Evolutionary conservation across 2,113 vertebrate species (phyloP).

Genomic region (Rhinichthys klamathensis): DNA sequence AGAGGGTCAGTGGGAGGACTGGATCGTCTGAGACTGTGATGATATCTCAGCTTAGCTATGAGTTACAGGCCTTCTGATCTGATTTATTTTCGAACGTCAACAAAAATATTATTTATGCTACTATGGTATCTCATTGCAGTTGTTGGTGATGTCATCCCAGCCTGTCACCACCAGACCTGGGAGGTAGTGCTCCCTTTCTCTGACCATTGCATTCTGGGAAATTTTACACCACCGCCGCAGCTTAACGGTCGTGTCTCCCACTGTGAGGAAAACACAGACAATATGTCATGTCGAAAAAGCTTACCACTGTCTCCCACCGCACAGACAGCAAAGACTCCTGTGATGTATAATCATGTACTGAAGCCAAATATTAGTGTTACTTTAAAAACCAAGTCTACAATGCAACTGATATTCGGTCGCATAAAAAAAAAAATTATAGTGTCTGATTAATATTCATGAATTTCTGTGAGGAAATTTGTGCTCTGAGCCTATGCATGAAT

Average conservation of each 20-base stretch:
- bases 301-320: conserved; percentile 33
- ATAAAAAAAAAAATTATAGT: not conserved
- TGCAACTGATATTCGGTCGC: not conserved
- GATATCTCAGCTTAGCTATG: conserved; percentile 47
- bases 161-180: conserved; percentile 61
- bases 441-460: conserved; percentile 24
- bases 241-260: not conserved
- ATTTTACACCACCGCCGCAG: conserved; percentile 13
- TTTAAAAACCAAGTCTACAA: conserved; percentile 6
- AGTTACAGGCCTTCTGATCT: conserved; percentile 45
- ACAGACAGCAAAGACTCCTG: conserved; percentile 20
- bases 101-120: conserved; percentile 67
- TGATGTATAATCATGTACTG: conserved; percentile 3
- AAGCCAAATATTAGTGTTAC: conserved; percentile 9
- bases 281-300: conserved; percentile 40
- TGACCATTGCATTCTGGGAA: conserved; percentile 46
- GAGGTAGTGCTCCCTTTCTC: conserved; percentile 52
- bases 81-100: conserved; percentile 67
- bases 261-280: conserved; percentile 26
- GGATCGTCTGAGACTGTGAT: conserved; percentile 14
- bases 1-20: not conserved
- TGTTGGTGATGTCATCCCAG: conserved; percentile 70
- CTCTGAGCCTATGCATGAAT: not conserved
- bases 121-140: conserved; percentile 64
- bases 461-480: not conserved